Base-by-base conservation (phyloP, 2,888 invertebrate species). In the Cryptocephalus moraei region DNA sequence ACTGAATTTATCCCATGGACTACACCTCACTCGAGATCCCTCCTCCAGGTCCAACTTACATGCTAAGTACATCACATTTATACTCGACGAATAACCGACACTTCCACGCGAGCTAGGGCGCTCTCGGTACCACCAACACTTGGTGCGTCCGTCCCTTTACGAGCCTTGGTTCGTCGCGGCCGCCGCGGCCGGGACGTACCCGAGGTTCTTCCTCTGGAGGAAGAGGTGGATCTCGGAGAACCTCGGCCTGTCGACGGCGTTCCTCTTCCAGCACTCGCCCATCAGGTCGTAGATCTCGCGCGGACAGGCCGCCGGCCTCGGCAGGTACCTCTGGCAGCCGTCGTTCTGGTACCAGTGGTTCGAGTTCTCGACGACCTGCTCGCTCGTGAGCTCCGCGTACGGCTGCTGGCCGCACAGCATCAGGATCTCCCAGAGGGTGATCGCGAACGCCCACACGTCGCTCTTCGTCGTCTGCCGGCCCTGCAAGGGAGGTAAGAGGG, bases 381-480 rank as follows among this genome's bases (percentile, higher is more conserved):
- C 87, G 63, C 89, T 87, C 46, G 81, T 84, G 69, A 91, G 76
- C 58, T 88, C 84, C 12, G 85, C 83, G 63, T 82, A 90, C 0
- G 92, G 93, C 60, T 84, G 82, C 50, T 86, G 82, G 46, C 80
- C 75, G 67, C 91, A 90, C 60, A 82, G 79, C 50, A 84, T 87
- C 52, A 92, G 76, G 31, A 92, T 80, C 68, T 93, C 92, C 92
- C 92, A 93, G 39, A 91, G 75, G 1, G 91, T 89, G 32, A 91
- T 85, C 8, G 88, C 92, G 65, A 91, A 92, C 0, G 91, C 84
- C 91, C 92, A 93, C 1, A 91, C 90, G 68, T 93, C 92, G 56
- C 89, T 86, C 62, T 86, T 86, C 31, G 88, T 85, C 44, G 87
- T 88, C 72, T 85, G 91, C 68, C 89, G 84, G 32, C 90, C 90